Evolutionary conservation across 2,113 vertebrate genomes (phyloP).

Genomic region (Perognathus longimembris): DNA sequence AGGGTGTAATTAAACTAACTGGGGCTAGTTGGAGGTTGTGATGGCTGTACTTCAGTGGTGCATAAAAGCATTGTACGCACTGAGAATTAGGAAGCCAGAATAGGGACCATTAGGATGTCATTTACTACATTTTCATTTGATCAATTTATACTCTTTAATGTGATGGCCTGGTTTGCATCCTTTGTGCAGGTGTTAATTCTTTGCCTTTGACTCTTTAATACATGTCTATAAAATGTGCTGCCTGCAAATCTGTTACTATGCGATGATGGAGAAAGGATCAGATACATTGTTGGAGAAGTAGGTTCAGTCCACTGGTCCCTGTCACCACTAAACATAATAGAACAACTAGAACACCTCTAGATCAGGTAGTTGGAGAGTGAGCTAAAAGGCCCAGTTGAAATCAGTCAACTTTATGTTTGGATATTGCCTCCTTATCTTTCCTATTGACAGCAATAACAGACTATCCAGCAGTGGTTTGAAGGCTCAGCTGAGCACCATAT

Average conservation of each 20-base stretch:
- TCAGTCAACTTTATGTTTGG: constrained; percentile 1
- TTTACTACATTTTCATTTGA: constrained; percentile 82
- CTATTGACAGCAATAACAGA: neutral
- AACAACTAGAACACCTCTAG: constrained; percentile 6
- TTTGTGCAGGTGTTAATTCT: constrained; percentile 80
- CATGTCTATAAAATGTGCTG: constrained; percentile 32
- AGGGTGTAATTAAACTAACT: constrained; percentile 79
- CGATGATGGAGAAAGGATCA: neutral
- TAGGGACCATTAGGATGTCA: constrained; percentile 81
- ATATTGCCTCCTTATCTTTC: constrained; percentile 41
- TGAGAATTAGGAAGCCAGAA: constrained; percentile 76
- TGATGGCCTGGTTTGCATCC: constrained; percentile 76
- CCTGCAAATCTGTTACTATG: neutral
- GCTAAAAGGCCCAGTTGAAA: neutral
- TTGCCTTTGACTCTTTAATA: constrained; percentile 75
- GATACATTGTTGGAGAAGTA: neutral
- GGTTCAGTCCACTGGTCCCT: neutral
- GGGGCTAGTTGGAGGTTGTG: constrained; percentile 65
- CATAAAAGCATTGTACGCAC: constrained; percentile 76
- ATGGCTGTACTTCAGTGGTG: constrained; percentile 67
- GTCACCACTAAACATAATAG: neutral
- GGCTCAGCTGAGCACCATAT: neutral
- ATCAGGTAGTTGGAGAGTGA: neutral
- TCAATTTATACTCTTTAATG: constrained; percentile 79
- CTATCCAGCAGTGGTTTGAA: neutral